phyloP scores from a whole-genome alignment of 1,140 invertebrate species.

The Popillia japonica region DNA sequence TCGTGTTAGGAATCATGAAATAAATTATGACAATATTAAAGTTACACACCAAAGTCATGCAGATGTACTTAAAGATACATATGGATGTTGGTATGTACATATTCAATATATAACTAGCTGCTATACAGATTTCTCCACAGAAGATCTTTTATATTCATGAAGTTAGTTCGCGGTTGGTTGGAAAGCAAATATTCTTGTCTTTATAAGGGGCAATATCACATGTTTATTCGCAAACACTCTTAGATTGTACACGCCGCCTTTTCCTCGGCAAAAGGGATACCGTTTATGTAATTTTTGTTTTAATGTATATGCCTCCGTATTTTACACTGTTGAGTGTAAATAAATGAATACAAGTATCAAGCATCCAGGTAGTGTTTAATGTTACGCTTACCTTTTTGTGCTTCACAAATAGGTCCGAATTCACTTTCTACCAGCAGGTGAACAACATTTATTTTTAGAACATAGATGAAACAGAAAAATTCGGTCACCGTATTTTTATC shows the following conservation, averaged over 20 bases:
- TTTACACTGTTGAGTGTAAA: not conserved
- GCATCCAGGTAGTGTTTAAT: not conserved
- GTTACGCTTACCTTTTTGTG: not conserved
- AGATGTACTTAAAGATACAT: no score
- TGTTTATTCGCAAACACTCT: conserved; percentile 24
- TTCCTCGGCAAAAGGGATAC: not conserved
- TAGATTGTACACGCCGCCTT: not conserved
- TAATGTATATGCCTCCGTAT: not conserved
- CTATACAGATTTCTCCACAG: not conserved
- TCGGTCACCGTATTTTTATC: conserved; percentile 31
- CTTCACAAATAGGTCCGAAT: not conserved
- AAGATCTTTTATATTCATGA: not conserved
- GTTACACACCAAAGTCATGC: no score
- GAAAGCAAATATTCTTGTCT: conserved; percentile 19
- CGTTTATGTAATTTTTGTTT: not conserved
- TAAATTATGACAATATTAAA: no score
- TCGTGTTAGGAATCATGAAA: no score
- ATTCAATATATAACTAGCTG: not conserved
- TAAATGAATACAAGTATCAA: not conserved
- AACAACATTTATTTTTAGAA: conserved; percentile 17
- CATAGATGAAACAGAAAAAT: conserved; percentile 22
- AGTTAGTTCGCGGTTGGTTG: not conserved
- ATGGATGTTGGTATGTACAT: no score
- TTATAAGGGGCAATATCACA: not conserved
- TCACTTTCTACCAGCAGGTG: conserved; percentile 26